These are phyloP conservation scores for Clarias fuscus DNA, from an alignment of 2,797 vertebrate genomes.

Conservation along the genomic window DNA sequence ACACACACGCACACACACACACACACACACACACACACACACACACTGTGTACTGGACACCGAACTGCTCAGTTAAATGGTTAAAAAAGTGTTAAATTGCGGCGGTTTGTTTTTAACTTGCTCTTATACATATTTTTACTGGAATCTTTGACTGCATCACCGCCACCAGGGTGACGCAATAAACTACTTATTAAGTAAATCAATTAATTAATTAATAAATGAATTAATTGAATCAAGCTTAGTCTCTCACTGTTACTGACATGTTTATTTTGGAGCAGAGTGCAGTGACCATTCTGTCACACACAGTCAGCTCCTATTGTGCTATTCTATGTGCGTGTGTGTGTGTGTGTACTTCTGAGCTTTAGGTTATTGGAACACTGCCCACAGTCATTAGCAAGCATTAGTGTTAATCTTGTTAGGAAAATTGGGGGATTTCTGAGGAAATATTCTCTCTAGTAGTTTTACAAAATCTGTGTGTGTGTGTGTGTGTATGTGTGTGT, in stretches of 20 bases:
- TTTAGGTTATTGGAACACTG: constrained; percentile 14
- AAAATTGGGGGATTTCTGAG: not conserved
- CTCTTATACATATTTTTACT: no score
- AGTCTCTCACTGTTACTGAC: not conserved
- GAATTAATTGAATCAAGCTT: no score
- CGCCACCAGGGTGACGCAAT: no score
- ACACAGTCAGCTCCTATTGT: not conserved
- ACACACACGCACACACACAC: no score
- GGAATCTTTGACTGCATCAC: no score
- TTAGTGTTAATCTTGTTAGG: constrained; percentile 28
- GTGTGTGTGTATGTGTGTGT: not conserved
- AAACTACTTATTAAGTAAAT: no score
- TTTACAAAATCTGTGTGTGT: not conserved
- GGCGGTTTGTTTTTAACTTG: no score
- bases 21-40: no score
- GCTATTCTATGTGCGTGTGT: not conserved
- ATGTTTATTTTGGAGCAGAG: not conserved
- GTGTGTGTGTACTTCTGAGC: not conserved
- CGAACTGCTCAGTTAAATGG: no score
- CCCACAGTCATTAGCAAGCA: constrained; percentile 19
- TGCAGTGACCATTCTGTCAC: not conserved
- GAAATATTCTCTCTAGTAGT: not conserved
- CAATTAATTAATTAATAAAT: no score
- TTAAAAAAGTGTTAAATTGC: no score
- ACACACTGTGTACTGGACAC: no score